phyloP scores from a whole-genome alignment of 2,797 vertebrate genomes.

The Morus bassanus region DNA sequence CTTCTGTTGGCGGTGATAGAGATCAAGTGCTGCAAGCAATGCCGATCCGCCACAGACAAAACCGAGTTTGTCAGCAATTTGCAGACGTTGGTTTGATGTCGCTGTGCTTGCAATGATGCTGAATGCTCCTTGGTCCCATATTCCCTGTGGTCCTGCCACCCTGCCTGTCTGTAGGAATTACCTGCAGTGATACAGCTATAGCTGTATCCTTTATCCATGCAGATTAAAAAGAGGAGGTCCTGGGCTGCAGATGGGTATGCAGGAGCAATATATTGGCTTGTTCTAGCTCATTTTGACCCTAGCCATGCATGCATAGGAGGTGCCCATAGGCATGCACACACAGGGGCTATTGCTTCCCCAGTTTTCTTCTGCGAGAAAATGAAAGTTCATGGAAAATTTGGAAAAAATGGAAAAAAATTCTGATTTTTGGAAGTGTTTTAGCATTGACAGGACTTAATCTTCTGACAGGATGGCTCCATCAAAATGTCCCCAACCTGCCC shows the following conservation, averaged over 20 bases:
- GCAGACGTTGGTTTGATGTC: background rate
- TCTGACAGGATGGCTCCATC: too few relatives aligned
- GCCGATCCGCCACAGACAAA: background rate
- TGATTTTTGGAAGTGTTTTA: background rate
- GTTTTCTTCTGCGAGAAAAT: background rate
- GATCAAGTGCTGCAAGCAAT: background rate
- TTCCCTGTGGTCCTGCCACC: background rate
- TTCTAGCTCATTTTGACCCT: background rate
- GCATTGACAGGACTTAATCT: background rate
- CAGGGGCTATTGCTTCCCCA: background rate
- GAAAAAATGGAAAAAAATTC: background rate
- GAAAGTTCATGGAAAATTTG: background rate
- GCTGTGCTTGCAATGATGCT: background rate
- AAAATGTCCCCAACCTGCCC: fast-evolving
- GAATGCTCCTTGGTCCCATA: background rate
- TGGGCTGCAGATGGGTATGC: background rate
- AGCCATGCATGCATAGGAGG: background rate
- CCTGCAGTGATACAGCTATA: background rate
- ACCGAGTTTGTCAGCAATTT: background rate
- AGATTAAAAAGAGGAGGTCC: background rate
- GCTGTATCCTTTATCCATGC: too few relatives aligned
- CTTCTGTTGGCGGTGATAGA: background rate
- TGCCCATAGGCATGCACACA: fast-evolving
- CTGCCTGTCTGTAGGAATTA: background rate
- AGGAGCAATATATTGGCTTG: background rate